Percentiles rank a stretch among this genome's conserved stretches.
Evolutionary conservation across 2,888 invertebrate genomes (phyloP).

Genomic region (Chalcosyrphus nemorum): DNA sequence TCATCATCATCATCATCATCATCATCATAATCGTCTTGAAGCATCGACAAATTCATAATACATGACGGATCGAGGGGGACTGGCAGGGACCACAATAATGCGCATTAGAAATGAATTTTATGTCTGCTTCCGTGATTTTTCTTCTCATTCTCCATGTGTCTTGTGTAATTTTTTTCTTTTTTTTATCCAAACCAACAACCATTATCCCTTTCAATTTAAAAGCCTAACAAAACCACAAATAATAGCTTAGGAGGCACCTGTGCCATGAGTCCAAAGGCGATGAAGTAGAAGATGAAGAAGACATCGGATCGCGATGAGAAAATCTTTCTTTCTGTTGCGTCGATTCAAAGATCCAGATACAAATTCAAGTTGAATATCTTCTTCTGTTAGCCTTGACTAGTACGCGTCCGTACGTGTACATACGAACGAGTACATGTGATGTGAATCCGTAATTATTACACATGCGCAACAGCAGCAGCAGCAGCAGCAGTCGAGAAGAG

Average conservation of each 20-base stretch:
- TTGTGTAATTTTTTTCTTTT: not conserved
- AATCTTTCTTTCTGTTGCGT: no score
- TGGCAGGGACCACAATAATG: conserved; percentile 36
- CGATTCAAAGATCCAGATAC: conserved; percentile 67
- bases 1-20: conserved; percentile 22
- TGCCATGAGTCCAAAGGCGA: conserved; percentile 27
- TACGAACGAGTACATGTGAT: conserved; percentile 58
- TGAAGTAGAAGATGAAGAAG: no score
- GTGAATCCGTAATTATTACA: conserved; percentile 72
- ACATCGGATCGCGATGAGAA: conserved; percentile 63
- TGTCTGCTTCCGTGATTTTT: conserved; percentile 72
- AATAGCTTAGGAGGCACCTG: conserved; percentile 63
- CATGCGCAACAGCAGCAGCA: conserved; percentile 40
- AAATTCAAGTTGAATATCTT: conserved; percentile 72
- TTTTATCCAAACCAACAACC: conserved; percentile 4
- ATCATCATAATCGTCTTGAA: conserved; percentile 41
- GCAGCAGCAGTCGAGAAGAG: conserved; percentile 11
- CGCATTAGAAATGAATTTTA: conserved; percentile 73
- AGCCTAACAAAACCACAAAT: conserved; percentile 64
- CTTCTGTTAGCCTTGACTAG: conserved; percentile 69
- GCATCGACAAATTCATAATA: conserved; percentile 69
- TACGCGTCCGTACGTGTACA: no score
- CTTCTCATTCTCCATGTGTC: not conserved
- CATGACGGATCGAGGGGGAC: conserved; percentile 54
- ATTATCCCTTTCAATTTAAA: conserved; percentile 67